These are phyloP conservation scores for Malacoraja senta DNA, from an alignment of 2,797 vertebrate genomes.

Conservation along the genomic window DNA sequence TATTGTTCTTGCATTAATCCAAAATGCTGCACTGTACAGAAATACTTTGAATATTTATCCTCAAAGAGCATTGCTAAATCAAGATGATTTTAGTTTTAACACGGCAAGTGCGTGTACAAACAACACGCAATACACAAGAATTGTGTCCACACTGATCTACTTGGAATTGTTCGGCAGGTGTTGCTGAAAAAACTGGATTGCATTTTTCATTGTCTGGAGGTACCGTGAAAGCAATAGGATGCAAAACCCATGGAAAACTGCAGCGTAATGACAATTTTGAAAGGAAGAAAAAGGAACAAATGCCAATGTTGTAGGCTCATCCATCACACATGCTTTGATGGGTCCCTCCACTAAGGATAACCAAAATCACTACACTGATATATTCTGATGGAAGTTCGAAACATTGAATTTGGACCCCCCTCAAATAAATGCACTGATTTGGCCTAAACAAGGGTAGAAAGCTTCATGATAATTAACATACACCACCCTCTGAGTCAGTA, in stretches of 20 bases:
- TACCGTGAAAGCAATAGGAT: neutral
- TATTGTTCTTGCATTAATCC: neutral
- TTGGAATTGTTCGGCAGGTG: neutral
- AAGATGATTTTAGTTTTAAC: neutral
- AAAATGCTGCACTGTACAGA: neutral
- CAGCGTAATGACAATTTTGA: neutral
- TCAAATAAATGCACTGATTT: neutral
- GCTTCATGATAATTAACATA: neutral
- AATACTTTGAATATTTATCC: neutral
- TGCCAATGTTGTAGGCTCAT: neutral
- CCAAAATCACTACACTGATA: neutral
- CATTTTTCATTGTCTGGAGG: slow-evolving; percentile 7
- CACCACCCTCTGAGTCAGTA: neutral
- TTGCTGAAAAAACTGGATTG: neutral
- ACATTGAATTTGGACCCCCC: neutral
- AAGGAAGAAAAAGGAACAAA: neutral
- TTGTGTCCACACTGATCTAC: neutral
- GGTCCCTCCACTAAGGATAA: too few species aligned
- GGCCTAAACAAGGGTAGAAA: neutral
- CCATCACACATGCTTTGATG: neutral
- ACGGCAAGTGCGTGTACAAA: neutral
- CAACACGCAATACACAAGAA: neutral
- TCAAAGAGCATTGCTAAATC: neutral
- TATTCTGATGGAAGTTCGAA: neutral
- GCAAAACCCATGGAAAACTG: neutral